phyloP scores from a whole-genome alignment of 2,113 vertebrate species.

The Gopherus evgoodei region DNA sequence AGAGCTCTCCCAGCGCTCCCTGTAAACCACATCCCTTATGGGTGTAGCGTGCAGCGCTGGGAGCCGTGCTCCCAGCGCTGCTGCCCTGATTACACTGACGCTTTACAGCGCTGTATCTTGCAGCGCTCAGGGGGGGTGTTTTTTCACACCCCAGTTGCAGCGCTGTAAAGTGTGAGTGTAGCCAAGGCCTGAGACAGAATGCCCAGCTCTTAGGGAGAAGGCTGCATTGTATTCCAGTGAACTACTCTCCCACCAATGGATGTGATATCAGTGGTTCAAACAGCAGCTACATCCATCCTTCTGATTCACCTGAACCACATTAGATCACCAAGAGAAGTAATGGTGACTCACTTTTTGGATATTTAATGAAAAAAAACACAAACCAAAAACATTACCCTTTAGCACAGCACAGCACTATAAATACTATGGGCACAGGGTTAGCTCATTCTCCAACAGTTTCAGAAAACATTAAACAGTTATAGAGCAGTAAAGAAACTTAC shows the following conservation, averaged over 20 bases:
- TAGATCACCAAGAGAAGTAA: neutral
- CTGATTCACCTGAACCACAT: neutral
- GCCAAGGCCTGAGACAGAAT: too few species aligned
- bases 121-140: too few species aligned
- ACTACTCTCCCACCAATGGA: neutral
- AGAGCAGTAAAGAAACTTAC: conserved; percentile 60
- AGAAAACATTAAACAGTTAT: neutral
- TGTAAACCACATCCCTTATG: too few species aligned
- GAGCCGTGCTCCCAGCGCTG: too few species aligned
- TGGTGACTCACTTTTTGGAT: neutral
- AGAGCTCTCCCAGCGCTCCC: too few species aligned
- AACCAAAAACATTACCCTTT: neutral
- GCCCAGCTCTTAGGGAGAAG: neutral
- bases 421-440: neutral
- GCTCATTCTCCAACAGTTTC: neutral
- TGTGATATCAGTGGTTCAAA: neutral
- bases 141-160: too few species aligned
- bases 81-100: too few species aligned
- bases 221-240: neutral
- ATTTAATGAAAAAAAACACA: neutral
- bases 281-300: neutral
- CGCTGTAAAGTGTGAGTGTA: too few species aligned
- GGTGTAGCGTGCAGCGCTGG: too few species aligned
- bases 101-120: too few species aligned
- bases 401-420: neutral